These are phyloP conservation scores for Oikopleura dioica DNA, from an alignment of 23 tunicate species.

Conservation along the genomic window DNA sequence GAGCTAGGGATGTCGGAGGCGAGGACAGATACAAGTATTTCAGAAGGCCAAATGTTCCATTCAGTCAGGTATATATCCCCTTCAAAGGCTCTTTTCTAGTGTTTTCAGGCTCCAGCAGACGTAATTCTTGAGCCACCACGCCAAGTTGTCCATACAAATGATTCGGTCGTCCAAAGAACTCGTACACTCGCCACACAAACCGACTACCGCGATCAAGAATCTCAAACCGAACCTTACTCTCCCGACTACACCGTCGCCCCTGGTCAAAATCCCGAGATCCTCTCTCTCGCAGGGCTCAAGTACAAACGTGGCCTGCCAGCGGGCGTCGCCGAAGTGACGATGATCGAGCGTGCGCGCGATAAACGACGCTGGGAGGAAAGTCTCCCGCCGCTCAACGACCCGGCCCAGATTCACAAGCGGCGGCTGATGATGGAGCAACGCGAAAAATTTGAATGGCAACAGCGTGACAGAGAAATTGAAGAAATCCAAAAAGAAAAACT, in stretches of 20 bases:
- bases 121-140: constrained; percentile 62
- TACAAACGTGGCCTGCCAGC: constrained; percentile 77
- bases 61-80: too few relatives aligned
- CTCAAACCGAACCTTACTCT: constrained; percentile 90
- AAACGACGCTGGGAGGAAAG: constrained; percentile 93
- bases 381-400: constrained; percentile 74
- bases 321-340: constrained; percentile 91
- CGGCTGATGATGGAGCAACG: constrained; percentile 93
- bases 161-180: background rate
- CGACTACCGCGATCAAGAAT: constrained; percentile 86
- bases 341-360: constrained; percentile 93
- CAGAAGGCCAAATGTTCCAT: constrained; percentile 78
- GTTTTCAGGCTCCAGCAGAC: constrained; percentile 75
- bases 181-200: constrained; percentile 47
- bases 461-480: constrained; percentile 72
- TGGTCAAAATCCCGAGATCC: constrained; percentile 86
- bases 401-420: constrained; percentile 58
- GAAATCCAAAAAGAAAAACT: constrained; percentile 14
- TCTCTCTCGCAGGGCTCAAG: constrained; percentile 65
- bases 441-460: constrained; percentile 78
- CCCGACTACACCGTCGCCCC: constrained; percentile 94
- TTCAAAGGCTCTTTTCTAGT: too few relatives aligned
- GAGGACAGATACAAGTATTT: constrained; percentile 72
- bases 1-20: constrained; percentile 36
- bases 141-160: background rate